Evolutionary conservation across 2,888 invertebrate genomes (phyloP), one percentile per base, ranked within the genome.

Genomic region (Tipula unca): DNA sequence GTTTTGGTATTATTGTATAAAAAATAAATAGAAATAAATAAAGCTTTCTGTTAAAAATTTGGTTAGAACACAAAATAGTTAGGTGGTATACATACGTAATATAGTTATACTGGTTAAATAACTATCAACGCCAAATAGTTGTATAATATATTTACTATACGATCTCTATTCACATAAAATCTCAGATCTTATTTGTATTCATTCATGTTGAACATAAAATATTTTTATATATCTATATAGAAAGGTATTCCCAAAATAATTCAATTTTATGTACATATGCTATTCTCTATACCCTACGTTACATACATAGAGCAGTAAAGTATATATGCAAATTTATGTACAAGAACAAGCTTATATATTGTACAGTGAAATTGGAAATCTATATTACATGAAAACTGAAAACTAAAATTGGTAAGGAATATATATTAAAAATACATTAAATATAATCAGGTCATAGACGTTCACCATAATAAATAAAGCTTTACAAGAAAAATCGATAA

Each of bases 201-300:
- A 69, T 69, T 69, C 69, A 69, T 69, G 69, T 69, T 25, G 25
- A 69, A 69, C 69, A 69, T 69, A 69, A 69, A 25, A 69, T 69
- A 69, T 20, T 69, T 69, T 69, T 25, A 10, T 69, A n/a, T 69
- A 69, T 69, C 69, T 69, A 20, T 42, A 42, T 17, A 5, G 69
- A 20, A 25, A 69, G 69, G 69, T 69, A 69, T 69, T 69, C 69
- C 69, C 69, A 69, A 69, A 20, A 20, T 69, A 69, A 69, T 69
- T 69, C 69, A 69, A 69, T 69, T 69, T 69, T 25, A 69, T 69
- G 69, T 69, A 69, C 69, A 69, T 69, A 69, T 69, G 69, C 69
- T 69, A 69, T n/a, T n/a, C 69, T 69, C n/a, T n/a, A 17, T 17
- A 10, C 39, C 25, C 3, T 69, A 10, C 13, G 10, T 69, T 69